These are phyloP conservation scores for Dorcus hopei DNA, from an alignment of 2,888 invertebrate genomes.

Conservation along the genomic window DNA sequence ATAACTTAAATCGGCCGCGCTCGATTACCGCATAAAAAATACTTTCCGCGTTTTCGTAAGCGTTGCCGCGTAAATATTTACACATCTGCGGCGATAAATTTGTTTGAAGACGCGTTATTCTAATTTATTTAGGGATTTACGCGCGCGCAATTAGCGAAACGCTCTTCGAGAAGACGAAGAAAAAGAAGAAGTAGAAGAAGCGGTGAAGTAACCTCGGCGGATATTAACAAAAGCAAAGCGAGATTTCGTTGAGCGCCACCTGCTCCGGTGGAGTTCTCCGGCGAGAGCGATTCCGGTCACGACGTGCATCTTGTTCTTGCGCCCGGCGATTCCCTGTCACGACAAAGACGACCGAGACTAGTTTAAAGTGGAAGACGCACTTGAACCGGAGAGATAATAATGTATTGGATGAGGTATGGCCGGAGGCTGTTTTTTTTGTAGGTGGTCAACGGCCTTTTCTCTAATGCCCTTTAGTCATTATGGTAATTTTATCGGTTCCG, in stretches of 20 bases:
- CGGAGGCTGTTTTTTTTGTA: slow-evolving; percentile 10
- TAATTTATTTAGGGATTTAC: too few species aligned
- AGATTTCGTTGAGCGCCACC: slow-evolving; percentile 4
- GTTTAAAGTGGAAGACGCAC: slow-evolving; percentile 3
- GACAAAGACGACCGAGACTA: not conserved
- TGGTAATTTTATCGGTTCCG: slow-evolving; percentile 13
- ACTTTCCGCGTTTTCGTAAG: too few species aligned
- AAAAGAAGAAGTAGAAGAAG: too few species aligned
- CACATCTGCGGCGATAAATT: too few species aligned
- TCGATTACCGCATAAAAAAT: too few species aligned
- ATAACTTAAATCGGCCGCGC: too few species aligned
- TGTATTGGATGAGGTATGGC: slow-evolving; percentile 16
- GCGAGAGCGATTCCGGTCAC: too few species aligned
- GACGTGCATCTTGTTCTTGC: not conserved
- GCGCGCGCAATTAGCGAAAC: too few species aligned
- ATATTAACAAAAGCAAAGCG: not conserved
- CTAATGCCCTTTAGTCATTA: slow-evolving; percentile 9
- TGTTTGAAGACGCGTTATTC: too few species aligned
- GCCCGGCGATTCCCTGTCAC: not conserved
- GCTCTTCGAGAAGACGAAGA: too few species aligned
- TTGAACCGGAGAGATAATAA: slow-evolving; percentile 9
- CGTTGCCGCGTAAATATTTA: too few species aligned
- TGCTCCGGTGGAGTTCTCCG: not conserved
- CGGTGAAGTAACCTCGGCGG: not conserved
- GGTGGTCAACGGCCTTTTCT: slow-evolving; percentile 18